phyloP scores from a whole-genome alignment of 2,888 invertebrate genomes.

The Linhomoeus sp. region DNA sequence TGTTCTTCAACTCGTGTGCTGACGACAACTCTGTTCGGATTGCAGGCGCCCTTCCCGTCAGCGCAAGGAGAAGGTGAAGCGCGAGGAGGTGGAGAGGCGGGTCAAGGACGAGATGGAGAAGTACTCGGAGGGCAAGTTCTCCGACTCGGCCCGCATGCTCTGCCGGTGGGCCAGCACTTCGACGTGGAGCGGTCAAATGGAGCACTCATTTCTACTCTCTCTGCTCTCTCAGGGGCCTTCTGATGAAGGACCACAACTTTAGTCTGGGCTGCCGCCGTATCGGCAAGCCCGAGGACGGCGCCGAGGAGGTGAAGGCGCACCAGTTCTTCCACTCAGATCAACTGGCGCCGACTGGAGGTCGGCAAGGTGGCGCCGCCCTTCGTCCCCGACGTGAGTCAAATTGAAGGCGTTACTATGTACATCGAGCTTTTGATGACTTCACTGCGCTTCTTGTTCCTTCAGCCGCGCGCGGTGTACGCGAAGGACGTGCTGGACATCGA shows the following conservation, averaged over 20 bases:
- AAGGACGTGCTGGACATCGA: constrained; percentile 99
- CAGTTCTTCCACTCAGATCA: constrained; percentile 49
- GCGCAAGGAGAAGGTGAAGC: constrained; percentile 88
- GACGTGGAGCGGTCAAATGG: too few relatives aligned
- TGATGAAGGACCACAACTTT: constrained; percentile 59
- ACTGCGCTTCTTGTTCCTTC: too few relatives aligned
- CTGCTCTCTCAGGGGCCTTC: constrained; percentile 43
- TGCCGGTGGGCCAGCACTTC: too few relatives aligned
- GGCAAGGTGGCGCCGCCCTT: constrained; percentile 54
- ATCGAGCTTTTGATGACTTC: too few relatives aligned
- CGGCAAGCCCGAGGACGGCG: constrained; percentile 48
- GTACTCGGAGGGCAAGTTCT: constrained; percentile 72
- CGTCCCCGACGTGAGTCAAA: constrained; percentile 58
- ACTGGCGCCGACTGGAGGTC: constrained; percentile 90
- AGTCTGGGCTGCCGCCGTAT: constrained; percentile 41
- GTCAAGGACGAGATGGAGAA: constrained; percentile 90
- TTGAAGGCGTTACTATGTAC: too few relatives aligned
- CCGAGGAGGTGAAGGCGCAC: constrained; percentile 46
- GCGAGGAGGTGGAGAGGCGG: constrained; percentile 89
- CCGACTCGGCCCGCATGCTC: constrained; percentile 70
- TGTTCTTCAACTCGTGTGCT: too few relatives aligned
- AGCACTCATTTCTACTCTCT: too few relatives aligned
- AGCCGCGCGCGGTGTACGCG: constrained; percentile 98
- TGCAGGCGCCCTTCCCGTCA: too few relatives aligned
- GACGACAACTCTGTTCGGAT: too few relatives aligned